These are phyloP conservation scores for Trochalopteron elliotii DNA, from an alignment of 2,113 vertebrate species.

Conservation along the genomic window DNA sequence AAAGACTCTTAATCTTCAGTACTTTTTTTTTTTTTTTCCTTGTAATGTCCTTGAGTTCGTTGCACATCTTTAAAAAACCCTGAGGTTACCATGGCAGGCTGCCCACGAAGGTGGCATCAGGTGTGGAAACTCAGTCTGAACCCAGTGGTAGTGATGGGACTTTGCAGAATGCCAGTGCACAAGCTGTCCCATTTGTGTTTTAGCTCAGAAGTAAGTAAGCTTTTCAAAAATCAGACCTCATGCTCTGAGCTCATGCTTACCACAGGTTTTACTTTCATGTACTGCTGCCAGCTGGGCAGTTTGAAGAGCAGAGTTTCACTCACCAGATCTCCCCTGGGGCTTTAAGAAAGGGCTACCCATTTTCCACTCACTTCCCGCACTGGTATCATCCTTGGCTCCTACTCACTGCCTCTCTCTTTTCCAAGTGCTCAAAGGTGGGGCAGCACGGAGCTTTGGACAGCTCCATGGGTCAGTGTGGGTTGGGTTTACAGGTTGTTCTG, in stretches of 20 bases:
- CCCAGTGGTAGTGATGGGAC: background rate
- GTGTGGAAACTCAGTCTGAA: background rate
- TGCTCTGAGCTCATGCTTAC: fast-evolving
- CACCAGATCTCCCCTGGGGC: fast-evolving
- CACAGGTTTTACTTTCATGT: background rate
- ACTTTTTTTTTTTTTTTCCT: background rate
- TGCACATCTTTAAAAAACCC: background rate
- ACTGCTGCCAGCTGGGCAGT: background rate
- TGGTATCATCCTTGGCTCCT: background rate
- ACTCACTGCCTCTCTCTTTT: background rate
- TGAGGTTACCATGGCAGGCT: fast-evolving
- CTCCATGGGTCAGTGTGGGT: background rate
- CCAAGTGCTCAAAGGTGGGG: background rate
- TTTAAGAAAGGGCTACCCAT: background rate
- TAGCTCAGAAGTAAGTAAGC: background rate
- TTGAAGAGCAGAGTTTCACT: background rate
- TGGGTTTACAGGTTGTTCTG: background rate
- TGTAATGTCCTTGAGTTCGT: background rate
- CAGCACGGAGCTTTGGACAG: background rate
- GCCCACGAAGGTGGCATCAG: fast-evolving
- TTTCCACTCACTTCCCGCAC: fast-evolving
- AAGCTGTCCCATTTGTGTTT: background rate
- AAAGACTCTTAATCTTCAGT: background rate
- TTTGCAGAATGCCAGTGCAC: background rate
- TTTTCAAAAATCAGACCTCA: background rate